phyloP scores from a whole-genome alignment of 2,888 invertebrate genomes.

The Danaus chrysippus region DNA sequence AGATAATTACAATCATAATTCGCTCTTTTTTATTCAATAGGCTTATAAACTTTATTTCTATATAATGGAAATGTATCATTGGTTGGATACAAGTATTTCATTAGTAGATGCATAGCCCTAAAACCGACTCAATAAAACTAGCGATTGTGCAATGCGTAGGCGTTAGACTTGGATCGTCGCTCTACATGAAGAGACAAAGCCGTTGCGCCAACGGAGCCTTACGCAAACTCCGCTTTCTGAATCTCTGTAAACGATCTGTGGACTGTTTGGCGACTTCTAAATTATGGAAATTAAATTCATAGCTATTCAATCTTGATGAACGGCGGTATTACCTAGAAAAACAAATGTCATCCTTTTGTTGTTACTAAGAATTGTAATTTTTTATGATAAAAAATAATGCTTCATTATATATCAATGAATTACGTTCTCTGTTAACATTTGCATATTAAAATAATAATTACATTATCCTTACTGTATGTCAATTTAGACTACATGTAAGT shows the following conservation, averaged over 20 bases:
- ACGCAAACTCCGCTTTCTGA: conserved; percentile 32
- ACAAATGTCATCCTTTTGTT: no score
- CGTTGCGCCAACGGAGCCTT: conserved; percentile 30
- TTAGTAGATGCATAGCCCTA: conserved; percentile 21
- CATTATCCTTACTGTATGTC: no score
- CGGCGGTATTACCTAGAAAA: neutral
- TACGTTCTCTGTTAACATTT: no score
- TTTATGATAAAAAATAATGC: no score
- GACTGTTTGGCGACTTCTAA: conserved; percentile 19
- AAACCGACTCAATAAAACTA: conserved; percentile 26
- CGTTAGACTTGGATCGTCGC: conserved; percentile 25
- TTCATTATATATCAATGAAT: no score
- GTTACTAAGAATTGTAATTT: no score
- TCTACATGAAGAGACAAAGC: conserved; percentile 33
- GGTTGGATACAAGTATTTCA: no score
- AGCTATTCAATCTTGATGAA: conserved; percentile 8
- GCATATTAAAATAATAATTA: no score
- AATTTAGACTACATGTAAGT: no score
- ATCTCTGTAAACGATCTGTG: conserved; percentile 35
- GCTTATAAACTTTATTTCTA: no score
- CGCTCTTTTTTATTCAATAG: no score
- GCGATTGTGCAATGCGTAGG: conserved; percentile 31
- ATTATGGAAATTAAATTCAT: conserved; percentile 9
- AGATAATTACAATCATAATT: conserved; percentile 25
- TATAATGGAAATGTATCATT: no score